Conservation (phyloP, 2,888 invertebrate species). For the Plebejus anna region DNA sequence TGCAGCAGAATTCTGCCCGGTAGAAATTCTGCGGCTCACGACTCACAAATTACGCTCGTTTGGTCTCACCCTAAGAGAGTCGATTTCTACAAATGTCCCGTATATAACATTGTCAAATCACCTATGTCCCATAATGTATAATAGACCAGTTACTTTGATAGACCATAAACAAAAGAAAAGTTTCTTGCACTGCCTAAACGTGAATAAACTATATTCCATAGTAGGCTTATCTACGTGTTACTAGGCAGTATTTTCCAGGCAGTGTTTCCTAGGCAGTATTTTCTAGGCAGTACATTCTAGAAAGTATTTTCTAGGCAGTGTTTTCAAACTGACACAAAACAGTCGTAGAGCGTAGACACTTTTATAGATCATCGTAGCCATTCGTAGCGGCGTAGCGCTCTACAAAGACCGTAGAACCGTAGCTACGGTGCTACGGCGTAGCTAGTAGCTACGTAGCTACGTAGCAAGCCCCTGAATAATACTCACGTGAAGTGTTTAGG, state of each 20-base stretch:
- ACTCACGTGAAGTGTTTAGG: background rate
- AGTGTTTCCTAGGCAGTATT: background rate
- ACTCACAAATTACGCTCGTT: too few relatives aligned
- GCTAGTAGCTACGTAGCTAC: background rate
- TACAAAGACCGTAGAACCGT: slow-evolving; percentile 55
- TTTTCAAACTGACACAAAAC: background rate
- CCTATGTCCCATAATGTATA: too few relatives aligned
- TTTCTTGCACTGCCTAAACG: too few relatives aligned
- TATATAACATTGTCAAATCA: too few relatives aligned
- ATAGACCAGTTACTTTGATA: too few relatives aligned
- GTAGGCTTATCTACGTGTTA: too few relatives aligned
- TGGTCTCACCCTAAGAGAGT: too few relatives aligned
- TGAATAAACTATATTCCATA: too few relatives aligned
- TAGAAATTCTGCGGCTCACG: too few relatives aligned
- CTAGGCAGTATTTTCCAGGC: background rate
- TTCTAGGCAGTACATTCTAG: background rate
- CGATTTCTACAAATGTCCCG: too few relatives aligned
- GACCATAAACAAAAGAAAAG: too few relatives aligned
- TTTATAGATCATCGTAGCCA: slow-evolving; percentile 1
- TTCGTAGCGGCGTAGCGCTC: slow-evolving; percentile 40
- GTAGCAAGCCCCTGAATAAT: slow-evolving; percentile 48
- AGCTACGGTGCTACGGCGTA: background rate
- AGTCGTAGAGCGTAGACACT: background rate
- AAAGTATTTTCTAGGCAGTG: background rate
- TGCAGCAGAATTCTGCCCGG: too few relatives aligned